Evolutionary conservation across 1,140 invertebrate species (phyloP).

Genomic region (Platyscapa corneri): DNA sequence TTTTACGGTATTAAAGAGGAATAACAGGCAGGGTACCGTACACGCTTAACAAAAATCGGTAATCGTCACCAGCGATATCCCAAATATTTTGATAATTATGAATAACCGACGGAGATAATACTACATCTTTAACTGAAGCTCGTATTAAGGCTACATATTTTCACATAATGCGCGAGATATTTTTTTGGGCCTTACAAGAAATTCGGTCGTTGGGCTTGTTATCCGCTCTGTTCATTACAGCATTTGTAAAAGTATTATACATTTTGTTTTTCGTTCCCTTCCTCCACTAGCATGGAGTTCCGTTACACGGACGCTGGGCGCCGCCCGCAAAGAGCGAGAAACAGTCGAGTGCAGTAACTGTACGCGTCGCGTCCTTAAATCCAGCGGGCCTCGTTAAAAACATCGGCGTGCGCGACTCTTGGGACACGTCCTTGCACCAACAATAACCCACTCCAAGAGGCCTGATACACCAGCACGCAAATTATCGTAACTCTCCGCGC

Average conservation of each 20-base stretch:
- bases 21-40: not conserved
- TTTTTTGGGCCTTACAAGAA: not conserved
- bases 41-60: not conserved
- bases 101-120: not conserved
- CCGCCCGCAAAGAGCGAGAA: not conserved
- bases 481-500: conserved; percentile 8
- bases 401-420: not conserved
- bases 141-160: not conserved
- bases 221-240: not conserved
- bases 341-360: not conserved
- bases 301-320: not conserved
- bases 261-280: conserved; percentile 2
- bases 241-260: conserved; percentile 8
- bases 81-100: not conserved
- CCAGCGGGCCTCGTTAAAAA: not conserved
- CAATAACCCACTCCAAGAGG: not conserved
- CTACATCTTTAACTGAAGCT: not conserved
- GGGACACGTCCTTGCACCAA: not conserved
- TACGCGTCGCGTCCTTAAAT: not conserved
- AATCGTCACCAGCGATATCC: not conserved
- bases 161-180: not conserved
- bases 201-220: not conserved
- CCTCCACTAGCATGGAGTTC: not conserved
- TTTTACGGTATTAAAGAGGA: not conserved
- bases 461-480: not conserved